Evolutionary conservation across 2,113 vertebrate genomes (phyloP), one percentile per base, ranked within the genome.

Genomic region (Alosa alosa): DNA sequence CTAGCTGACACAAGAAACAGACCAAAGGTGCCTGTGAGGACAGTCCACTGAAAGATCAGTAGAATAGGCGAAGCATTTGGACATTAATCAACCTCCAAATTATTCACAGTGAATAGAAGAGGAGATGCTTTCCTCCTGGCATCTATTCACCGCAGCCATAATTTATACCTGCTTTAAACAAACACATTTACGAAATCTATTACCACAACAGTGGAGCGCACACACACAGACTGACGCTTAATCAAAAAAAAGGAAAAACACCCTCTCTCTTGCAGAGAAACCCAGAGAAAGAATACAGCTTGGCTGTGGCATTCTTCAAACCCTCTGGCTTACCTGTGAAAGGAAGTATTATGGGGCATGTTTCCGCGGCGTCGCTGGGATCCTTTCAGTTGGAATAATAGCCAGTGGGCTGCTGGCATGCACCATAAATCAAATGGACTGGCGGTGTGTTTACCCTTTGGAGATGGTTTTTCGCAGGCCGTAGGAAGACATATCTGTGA

Each of bases 391-490:
- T 0, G 86, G 88, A 91, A 91, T 91, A 94, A 94, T 92, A 91
- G 92, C 88, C 90, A 52, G 90, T 86, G 89, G 90, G 89, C 86
- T 85, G 85, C 89, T 89, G 92, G 92, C 89, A 90, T 45, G 4
- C 88, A 83, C 92, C 94, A 95, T 95, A 94, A 95, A 95, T 95
- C 94, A 94, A 90, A 84, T 82, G 31, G 90, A 85, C 89, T 89
- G 88, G 47, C 49, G 88, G 92, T 90, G 92, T 95, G 93, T 95
- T 93, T 95, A 93, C 91, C 89, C 91, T 87, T 78, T 81, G 84
- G 89, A 92, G 90, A 89, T 88, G 88, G 52, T 85, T 82, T 72
- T 78, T 78, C 36, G 72, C 90, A 89, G 90, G 91, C 87, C 92
- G 91, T 91, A 91, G 91, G 84, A 92, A 90, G 91, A 94, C 91